Evolutionary conservation across 1,140 invertebrate species (phyloP).

Genomic region (Whitmania pigra): DNA sequence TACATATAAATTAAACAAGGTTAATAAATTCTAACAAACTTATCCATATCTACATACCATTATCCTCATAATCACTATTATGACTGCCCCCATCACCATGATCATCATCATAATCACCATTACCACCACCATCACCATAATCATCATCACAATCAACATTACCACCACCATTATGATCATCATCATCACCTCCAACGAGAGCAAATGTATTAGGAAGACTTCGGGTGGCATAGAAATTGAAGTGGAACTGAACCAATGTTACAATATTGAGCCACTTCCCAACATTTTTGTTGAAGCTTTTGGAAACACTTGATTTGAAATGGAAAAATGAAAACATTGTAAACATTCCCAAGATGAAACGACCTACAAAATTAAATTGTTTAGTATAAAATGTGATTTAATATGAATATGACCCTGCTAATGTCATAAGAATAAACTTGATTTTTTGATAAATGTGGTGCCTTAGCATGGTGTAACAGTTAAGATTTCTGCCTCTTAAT

Average conservation of each 20-base stretch:
- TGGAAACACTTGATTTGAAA: conserved; percentile 49
- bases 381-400: not conserved
- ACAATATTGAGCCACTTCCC: conserved; percentile 69
- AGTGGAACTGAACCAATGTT: conserved; percentile 86
- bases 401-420: too few species aligned
- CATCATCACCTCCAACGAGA: conserved; percentile 61
- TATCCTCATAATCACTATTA: too few species aligned
- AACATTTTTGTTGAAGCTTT: conserved; percentile 62
- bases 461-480: too few species aligned
- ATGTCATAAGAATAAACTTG: too few species aligned
- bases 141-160: too few species aligned
- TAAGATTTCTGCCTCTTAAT: too few species aligned
- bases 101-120: too few species aligned
- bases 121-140: conserved; percentile 54
- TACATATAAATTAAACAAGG: not conserved
- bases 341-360: conserved; percentile 59
- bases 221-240: conserved; percentile 87
- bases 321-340: conserved; percentile 62
- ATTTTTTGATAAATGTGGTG: too few species aligned
- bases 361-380: conserved; percentile 54
- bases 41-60: not conserved
- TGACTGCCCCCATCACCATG: too few species aligned
- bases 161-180: not conserved
- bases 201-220: conserved; percentile 92
- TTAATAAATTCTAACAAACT: not conserved